Evolutionary conservation across 2,113 vertebrate genomes (phyloP), one percentile per base, ranked within the genome.

Genomic region (Chaetura pelagica): DNA sequence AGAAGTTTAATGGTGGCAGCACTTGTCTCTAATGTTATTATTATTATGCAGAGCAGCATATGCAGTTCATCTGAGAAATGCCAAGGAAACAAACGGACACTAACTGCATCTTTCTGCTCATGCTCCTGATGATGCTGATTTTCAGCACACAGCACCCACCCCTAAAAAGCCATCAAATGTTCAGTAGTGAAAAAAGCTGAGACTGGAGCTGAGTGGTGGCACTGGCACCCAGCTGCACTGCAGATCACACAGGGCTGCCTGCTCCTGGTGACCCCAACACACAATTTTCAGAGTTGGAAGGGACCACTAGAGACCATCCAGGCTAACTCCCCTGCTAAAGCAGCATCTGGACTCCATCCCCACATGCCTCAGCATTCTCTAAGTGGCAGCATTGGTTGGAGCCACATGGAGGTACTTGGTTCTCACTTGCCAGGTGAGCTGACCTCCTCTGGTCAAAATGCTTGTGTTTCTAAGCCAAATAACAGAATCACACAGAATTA

Each of bases 241-340:
- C 29, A 20, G 16, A 11, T 30, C n/a, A 40, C 20, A 9, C 0
- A 0, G 12, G 30, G 29, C 54, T 32, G 46, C 10, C n/a, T 2
- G 1, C 6, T 22, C 24, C 54, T 5, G 12, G 15, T 10, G n/a
- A 16, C 46, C 34, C 40, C 7, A 42, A 12, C 40, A 42, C 40
- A 42, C 40, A 42, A 42, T 14, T 42, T 9, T 42, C 40, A 42
- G 40, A 42, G 40, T 42, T 42, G 40, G 40, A 42, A 42, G 40
- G 40, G 40, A 42, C 40, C 40, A 13, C 40, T 42, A 9, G 40
- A 42, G 11, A 42, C 14, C 40, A 42, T 42, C 40, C 40, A 42
- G 40, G 11, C 40, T 12, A 42, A 12, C 40, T 42, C 40, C 40
- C 40, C 40, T 42, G 40, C 40, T 42, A 42, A 42, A 42, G 40